Percentiles rank a stretch among this genome's conserved stretches.
These are phyloP conservation scores for Aphelocoma coerulescens DNA, from an alignment of 2,113 vertebrate species.

Conservation along the genomic window DNA sequence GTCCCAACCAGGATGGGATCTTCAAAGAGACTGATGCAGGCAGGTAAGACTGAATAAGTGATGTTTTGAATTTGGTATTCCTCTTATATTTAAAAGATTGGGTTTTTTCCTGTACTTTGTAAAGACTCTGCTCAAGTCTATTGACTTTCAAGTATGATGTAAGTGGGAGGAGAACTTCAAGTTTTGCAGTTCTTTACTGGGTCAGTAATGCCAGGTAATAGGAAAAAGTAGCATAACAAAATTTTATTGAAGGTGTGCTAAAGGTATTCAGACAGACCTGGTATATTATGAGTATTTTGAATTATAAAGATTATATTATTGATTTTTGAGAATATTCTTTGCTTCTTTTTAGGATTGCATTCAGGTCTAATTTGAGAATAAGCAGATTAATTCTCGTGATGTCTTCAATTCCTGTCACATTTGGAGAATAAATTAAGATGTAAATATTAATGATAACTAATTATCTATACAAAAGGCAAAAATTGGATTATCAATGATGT, in stretches of 20 bases:
- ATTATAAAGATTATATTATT: neutral
- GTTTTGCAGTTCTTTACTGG: neutral
- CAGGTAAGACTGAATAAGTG: conserved; percentile 75
- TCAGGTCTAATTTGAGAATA: neutral
- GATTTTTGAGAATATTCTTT: neutral
- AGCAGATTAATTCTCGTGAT: neutral
- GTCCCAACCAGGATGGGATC: conserved; percentile 97
- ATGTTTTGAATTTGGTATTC: neutral
- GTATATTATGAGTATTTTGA: neutral
- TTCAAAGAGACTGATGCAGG: conserved; percentile 99
- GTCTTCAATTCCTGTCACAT: neutral
- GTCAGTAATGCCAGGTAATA: neutral
- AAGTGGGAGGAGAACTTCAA: neutral
- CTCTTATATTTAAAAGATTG: neutral
- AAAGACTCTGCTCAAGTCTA: neutral
- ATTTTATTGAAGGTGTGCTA: neutral
- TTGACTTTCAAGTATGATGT: neutral
- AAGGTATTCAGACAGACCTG: neutral
- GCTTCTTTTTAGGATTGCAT: neutral
- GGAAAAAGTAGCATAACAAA: neutral
- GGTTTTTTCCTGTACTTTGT: fast-evolving
- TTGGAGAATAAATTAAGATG: neutral
- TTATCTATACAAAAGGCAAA: neutral
- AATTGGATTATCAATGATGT: neutral
- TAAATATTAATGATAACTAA: neutral